Conservation (phyloP, 2,797 vertebrate genomes). For the Octomys mimax region DNA sequence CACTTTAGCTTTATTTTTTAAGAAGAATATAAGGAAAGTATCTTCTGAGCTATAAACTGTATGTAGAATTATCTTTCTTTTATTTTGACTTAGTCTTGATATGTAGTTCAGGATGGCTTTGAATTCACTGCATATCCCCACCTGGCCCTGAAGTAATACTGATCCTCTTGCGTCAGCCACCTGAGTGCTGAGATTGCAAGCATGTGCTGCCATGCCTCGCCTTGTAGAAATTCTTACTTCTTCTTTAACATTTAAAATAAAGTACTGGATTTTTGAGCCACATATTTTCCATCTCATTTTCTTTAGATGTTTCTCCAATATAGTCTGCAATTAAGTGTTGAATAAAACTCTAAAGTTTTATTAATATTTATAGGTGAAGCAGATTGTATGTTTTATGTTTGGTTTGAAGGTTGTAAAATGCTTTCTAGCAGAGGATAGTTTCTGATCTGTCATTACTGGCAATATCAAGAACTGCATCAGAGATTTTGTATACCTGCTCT, state of each 20-base stretch:
- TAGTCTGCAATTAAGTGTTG: neutral
- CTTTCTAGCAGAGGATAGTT: neutral
- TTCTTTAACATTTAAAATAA: neutral
- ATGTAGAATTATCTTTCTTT: neutral
- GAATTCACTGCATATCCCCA: neutral
- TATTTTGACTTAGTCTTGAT: neutral
- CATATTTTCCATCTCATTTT: neutral
- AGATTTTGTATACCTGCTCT: neutral
- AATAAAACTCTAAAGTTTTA: neutral
- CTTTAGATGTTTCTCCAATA: slow-evolving; percentile 20
- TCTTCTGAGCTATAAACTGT: neutral
- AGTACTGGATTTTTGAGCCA: neutral
- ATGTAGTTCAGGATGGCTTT: neutral
- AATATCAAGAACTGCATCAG: neutral
- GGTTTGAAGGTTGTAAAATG: neutral
- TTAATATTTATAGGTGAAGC: neutral
- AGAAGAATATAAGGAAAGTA: neutral
- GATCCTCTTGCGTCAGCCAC: neutral
- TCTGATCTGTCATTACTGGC: neutral
- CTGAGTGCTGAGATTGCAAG: neutral
- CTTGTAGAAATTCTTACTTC: neutral
- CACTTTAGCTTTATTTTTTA: neutral
- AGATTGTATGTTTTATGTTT: neutral
- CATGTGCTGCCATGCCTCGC: neutral
- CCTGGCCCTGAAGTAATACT: neutral